Evolutionary conservation across 2,888 invertebrate species (phyloP).

Genomic region (Pediacus dermestoides): DNA sequence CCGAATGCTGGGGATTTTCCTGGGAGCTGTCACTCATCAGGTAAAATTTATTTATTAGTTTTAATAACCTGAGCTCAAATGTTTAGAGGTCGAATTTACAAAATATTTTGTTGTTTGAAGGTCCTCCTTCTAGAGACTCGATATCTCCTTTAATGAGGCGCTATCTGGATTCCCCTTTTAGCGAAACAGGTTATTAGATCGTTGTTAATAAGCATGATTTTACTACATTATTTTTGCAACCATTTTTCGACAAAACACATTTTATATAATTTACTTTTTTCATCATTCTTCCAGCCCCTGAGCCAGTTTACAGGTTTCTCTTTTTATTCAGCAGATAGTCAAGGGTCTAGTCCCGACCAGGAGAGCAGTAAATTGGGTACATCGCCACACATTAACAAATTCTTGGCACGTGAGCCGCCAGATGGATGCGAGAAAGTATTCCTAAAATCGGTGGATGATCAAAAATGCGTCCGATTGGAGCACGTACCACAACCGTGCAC

Average conservation of each 20-base stretch:
- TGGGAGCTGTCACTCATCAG: constrained; percentile 68
- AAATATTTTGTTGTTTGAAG: constrained; percentile 44
- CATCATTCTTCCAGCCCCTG: no score
- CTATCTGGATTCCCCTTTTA: constrained; percentile 59
- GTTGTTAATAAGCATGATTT: constrained; percentile 10
- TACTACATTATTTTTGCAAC: neutral
- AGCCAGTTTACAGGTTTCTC: no score
- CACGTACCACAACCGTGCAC: constrained; percentile 58
- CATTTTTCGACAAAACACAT: neutral
- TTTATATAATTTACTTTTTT: no score
- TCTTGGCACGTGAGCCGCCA: constrained; percentile 81
- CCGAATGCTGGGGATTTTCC: constrained; percentile 65
- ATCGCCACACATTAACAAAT: constrained; percentile 81
- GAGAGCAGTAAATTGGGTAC: constrained; percentile 69
- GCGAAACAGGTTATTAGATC: constrained; percentile 48
- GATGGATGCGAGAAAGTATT: constrained; percentile 86
- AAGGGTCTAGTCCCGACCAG: constrained; percentile 73
- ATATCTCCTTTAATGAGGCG: constrained; percentile 67
- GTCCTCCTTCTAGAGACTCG: constrained; percentile 62
- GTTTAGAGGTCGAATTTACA: constrained; percentile 10
- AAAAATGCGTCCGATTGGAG: constrained; percentile 18
- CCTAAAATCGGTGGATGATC: constrained; percentile 42
- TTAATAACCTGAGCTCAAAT: no score
- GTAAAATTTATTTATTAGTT: constrained; percentile 45
- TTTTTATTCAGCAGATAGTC: constrained; percentile 61